Conservation (phyloP, 2,113 vertebrate species). For the Boleophthalmus pectinirostris region DNA sequence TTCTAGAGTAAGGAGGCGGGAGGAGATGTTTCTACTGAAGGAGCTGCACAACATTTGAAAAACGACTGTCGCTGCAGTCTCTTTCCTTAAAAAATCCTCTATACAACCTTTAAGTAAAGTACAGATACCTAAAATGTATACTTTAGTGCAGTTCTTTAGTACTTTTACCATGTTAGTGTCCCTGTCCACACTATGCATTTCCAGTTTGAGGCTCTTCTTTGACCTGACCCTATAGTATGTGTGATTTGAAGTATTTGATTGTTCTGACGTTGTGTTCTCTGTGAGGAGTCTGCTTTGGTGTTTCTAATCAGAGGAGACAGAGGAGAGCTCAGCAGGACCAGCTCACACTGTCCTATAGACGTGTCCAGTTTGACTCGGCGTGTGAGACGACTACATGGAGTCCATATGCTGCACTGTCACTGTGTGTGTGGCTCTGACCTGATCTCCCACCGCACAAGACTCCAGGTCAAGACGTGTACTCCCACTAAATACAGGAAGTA, state of each 20-base stretch:
- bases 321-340: slow-evolving; percentile 39
- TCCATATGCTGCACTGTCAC: slow-evolving; percentile 64
- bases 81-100: too few species aligned
- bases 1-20: too few species aligned
- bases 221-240: slow-evolving; percentile 20
- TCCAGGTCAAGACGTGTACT: not conserved
- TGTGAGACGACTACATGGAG: slow-evolving; percentile 49
- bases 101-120: too few species aligned
- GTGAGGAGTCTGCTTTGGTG: slow-evolving; percentile 22
- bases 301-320: slow-evolving; percentile 50
- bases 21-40: too few species aligned
- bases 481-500: not conserved
- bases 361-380: slow-evolving; percentile 62
- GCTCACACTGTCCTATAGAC: slow-evolving; percentile 25
- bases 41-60: too few species aligned
- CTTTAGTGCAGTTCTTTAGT: too few species aligned
- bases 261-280: slow-evolving; percentile 21
- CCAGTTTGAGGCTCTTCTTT: slow-evolving; percentile 30
- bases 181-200: too few species aligned
- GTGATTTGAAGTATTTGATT: slow-evolving; percentile 28
- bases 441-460: not conserved
- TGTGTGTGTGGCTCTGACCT: slow-evolving; percentile 38
- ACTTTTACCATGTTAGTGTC: too few species aligned
- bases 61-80: too few species aligned
- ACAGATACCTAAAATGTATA: too few species aligned